These are phyloP conservation scores for Crenichthys baileyi DNA, from an alignment of 2,797 vertebrate genomes.

Conservation along the genomic window DNA sequence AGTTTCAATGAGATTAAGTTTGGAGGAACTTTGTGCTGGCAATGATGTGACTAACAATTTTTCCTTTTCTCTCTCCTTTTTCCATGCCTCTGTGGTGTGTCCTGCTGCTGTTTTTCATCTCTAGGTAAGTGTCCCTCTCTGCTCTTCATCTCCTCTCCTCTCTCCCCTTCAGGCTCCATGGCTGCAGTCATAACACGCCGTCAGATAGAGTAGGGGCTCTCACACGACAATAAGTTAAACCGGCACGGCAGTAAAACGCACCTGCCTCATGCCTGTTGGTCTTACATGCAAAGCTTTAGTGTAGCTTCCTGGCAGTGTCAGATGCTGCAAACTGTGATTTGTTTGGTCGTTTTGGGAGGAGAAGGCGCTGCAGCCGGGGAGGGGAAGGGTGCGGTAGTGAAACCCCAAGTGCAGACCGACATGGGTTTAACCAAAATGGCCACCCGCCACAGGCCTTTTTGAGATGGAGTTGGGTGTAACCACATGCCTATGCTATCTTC, in stretches of 20 bases:
- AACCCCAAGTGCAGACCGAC: conserved; percentile 69
- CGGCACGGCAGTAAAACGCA: conserved; percentile 11
- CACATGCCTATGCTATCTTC: conserved; percentile 56
- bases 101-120: conserved; percentile 32
- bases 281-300: too few relatives aligned
- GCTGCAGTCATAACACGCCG: conserved; percentile 29
- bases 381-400: conserved; percentile 65
- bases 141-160: neutral
- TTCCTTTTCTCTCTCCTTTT: conserved; percentile 27
- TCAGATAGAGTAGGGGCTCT: conserved; percentile 24
- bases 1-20: conserved; percentile 21
- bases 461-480: conserved; percentile 67
- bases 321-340: conserved; percentile 43
- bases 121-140: conserved; percentile 71
- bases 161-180: neutral
- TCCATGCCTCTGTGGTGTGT: conserved; percentile 40
- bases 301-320: conserved; percentile 3
- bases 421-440: conserved; percentile 75
- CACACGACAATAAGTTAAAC: conserved; percentile 14
- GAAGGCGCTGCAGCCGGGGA: conserved; percentile 50
- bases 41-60: conserved; percentile 40
- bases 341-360: conserved; percentile 28
- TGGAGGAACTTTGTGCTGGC: conserved; percentile 13
- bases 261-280: neutral
- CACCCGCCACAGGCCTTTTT: conserved; percentile 60